Percentiles rank a stretch among this genome's conserved stretches.
Conservation (phyloP, 2,888 invertebrate genomes). For the Trypoxylon attenuatum region DNA sequence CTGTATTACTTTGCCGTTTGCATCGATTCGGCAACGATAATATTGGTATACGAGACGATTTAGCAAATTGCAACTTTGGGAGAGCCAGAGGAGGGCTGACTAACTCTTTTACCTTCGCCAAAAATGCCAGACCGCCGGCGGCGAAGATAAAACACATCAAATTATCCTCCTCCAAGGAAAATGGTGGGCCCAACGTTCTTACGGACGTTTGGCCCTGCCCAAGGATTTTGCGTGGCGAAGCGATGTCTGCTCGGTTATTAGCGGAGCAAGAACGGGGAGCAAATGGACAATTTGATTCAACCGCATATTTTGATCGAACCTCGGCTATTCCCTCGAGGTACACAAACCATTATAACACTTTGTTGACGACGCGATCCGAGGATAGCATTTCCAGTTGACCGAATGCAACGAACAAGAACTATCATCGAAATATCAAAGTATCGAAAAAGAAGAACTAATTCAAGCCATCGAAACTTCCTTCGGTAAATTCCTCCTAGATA, state of each 20-base stretch:
- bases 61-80: conserved; percentile 18
- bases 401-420: too few relatives aligned
- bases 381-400: too few relatives aligned
- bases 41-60: too few relatives aligned
- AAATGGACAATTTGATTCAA: too few relatives aligned
- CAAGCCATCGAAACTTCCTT: neutral
- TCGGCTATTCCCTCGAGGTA: too few relatives aligned
- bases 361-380: too few relatives aligned
- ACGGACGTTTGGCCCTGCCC: neutral
- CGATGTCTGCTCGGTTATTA: conserved; percentile 26
- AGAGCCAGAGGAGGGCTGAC: too few relatives aligned
- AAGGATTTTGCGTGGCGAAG: conserved; percentile 25
- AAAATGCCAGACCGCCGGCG: conserved; percentile 23
- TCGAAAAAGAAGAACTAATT: neutral
- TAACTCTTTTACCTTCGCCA: conserved; percentile 16
- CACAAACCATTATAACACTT: too few relatives aligned
- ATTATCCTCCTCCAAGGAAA: conserved; percentile 23
- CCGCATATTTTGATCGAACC: too few relatives aligned
- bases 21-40: too few relatives aligned
- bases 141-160: conserved; percentile 37
- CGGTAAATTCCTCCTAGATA: too few relatives aligned
- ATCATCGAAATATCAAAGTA: neutral
- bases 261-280: neutral
- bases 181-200: conserved; percentile 17
- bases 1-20: too few relatives aligned